A percentile compares a stretch with the other conserved stretches of the same genome.
Evolutionary conservation across 1,140 invertebrate genomes (phyloP).

Genomic region (Harpegnathos saltator): DNA sequence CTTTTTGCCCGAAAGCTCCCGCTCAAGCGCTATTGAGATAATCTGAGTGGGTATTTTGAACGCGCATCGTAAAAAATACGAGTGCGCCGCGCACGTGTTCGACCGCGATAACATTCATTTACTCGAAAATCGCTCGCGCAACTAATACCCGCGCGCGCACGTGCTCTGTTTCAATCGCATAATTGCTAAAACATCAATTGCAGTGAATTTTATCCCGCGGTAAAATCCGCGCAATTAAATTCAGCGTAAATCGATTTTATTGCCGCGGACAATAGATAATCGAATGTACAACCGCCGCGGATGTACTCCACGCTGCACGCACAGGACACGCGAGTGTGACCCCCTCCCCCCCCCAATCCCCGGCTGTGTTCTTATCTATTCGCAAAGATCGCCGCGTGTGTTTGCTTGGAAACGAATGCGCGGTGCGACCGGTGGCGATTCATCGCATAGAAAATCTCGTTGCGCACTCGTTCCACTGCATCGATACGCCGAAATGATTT

Average conservation of each 20-base stretch:
- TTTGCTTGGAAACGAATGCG: slow-evolving; percentile 8
- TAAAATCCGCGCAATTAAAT: slow-evolving; percentile 47
- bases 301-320: neutral
- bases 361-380: slow-evolving; percentile 43
- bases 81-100: slow-evolving; percentile 8
- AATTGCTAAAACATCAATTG: slow-evolving; percentile 52
- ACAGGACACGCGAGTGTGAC: neutral
- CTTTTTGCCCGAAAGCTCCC: slow-evolving; percentile 25
- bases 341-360: no score
- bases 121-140: slow-evolving; percentile 33
- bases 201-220: slow-evolving; percentile 39
- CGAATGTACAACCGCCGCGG: neutral
- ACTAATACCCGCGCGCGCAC: neutral
- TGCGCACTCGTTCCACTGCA: slow-evolving; percentile 11
- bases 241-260: slow-evolving; percentile 49
- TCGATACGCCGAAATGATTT: slow-evolving; percentile 37
- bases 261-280: slow-evolving; percentile 35
- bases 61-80: neutral
- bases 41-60: slow-evolving; percentile 38
- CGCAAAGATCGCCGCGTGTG: slow-evolving; percentile 21
- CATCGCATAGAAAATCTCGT: slow-evolving; percentile 57
- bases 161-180: slow-evolving; percentile 38
- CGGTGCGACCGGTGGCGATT: slow-evolving; percentile 14
- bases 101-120: slow-evolving; percentile 46
- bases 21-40: slow-evolving; percentile 29